phyloP scores from a whole-genome alignment of 2,797 vertebrate genomes.

The Chlorospingus semifuscus region DNA sequence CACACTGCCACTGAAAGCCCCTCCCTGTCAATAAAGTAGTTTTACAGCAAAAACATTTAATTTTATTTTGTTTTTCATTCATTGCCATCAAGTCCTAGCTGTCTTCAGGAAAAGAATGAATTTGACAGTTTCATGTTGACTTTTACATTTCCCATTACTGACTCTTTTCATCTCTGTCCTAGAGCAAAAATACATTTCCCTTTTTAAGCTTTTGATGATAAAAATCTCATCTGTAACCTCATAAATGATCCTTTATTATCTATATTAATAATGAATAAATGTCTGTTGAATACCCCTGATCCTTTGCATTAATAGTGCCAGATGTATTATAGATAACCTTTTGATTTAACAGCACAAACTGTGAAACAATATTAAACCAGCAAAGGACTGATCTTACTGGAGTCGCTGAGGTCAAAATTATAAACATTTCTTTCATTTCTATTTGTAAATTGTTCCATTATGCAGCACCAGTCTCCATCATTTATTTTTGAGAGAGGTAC shows the following conservation, averaged over 20 bases:
- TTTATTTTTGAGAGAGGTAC: slow-evolving; percentile 51
- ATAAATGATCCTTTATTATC: slow-evolving; percentile 86
- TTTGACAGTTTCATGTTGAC: slow-evolving; percentile 73
- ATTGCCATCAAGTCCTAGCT: slow-evolving; percentile 57
- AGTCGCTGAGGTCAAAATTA: slow-evolving; percentile 75
- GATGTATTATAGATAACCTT: slow-evolving; percentile 85
- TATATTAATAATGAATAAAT: slow-evolving; percentile 88
- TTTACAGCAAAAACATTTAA: slow-evolving; percentile 62
- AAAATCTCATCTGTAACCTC: slow-evolving; percentile 84
- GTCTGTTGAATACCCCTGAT: slow-evolving; percentile 81
- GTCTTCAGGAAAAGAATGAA: slow-evolving; percentile 63
- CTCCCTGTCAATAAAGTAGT: slow-evolving; percentile 25
- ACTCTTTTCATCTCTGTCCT: slow-evolving; percentile 73
- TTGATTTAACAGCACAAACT: slow-evolving; percentile 84
- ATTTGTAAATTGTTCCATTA: slow-evolving; percentile 62
- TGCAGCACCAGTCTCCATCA: slow-evolving; percentile 16
- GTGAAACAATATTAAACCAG: slow-evolving; percentile 79
- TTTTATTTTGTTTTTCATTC: slow-evolving; percentile 75
- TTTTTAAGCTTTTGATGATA: slow-evolving; percentile 84
- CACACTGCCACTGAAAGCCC: neutral
- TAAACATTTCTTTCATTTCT: slow-evolving; percentile 66
- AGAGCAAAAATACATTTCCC: slow-evolving; percentile 82
- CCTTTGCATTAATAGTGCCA: slow-evolving; percentile 79
- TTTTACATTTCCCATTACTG: slow-evolving; percentile 69
- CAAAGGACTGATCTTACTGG: slow-evolving; percentile 68